phyloP scores from a whole-genome alignment of 2,888 invertebrate species.

The Laothoe populi region DNA sequence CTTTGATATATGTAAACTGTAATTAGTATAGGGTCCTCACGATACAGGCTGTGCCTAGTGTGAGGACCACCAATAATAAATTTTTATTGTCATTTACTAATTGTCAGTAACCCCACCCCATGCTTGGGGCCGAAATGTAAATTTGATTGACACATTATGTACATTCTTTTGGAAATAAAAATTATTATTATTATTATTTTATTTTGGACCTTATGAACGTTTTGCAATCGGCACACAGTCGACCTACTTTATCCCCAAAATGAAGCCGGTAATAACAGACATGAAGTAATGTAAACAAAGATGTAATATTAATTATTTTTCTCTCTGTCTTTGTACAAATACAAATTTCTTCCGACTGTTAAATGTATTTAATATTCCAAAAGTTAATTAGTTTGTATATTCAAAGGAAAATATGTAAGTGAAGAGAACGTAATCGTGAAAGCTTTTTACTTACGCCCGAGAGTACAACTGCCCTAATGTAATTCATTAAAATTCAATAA shows the following conservation, averaged over 20 bases:
- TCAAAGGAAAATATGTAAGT: not conserved
- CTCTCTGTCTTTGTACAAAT: conserved; percentile 6
- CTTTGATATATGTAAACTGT: no score
- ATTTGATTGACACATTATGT: no score
- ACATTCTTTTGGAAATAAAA: no score
- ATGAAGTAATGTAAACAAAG: not conserved
- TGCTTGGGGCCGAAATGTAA: no score
- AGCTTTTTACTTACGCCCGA: conserved; percentile 16
- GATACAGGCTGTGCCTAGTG: no score
- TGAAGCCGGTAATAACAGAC: not conserved
- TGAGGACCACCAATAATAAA: no score
- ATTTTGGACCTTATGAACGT: not conserved
- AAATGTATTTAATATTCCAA: conserved; percentile 21
- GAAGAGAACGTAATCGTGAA: not conserved
- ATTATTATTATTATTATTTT: not conserved
- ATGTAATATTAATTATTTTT: conserved; percentile 7
- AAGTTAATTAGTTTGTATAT: conserved; percentile 29
- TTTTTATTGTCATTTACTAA: no score
- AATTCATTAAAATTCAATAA: conserved; percentile 43
- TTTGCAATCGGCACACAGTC: not conserved
- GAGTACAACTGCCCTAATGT: conserved; percentile 32
- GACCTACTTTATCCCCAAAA: not conserved
- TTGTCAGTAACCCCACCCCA: no score
- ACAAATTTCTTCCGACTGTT: conserved; percentile 2
- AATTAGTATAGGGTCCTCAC: no score